A percentile compares a stretch with the other conserved stretches of the same genome.
phyloP scores from a whole-genome alignment of 1,140 invertebrate species.

The Psix sp. region DNA sequence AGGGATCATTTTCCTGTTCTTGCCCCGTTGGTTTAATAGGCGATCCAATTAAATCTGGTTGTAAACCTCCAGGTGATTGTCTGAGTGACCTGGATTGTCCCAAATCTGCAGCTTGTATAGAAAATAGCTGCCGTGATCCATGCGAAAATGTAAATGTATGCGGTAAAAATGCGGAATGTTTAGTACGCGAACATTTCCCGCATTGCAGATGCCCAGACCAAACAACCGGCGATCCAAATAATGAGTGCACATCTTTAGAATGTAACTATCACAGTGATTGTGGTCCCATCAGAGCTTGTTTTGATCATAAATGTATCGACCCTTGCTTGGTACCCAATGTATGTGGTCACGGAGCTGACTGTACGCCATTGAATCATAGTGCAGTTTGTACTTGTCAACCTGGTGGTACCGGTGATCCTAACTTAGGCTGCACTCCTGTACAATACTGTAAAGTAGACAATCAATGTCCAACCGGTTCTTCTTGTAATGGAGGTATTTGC shows the following conservation, averaged over 20 bases:
- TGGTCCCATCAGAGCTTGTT: slow-evolving; percentile 82
- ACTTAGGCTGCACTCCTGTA: slow-evolving; percentile 86
- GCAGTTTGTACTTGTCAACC: slow-evolving; percentile 87
- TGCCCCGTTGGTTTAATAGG: slow-evolving; percentile 89
- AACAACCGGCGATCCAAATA: slow-evolving; percentile 85
- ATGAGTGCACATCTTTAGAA: slow-evolving; percentile 84
- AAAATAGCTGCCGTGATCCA: slow-evolving; percentile 88
- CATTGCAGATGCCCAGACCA: slow-evolving; percentile 85
- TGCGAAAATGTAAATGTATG: slow-evolving; percentile 83
- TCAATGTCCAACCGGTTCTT: slow-evolving; percentile 88
- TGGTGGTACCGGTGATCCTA: slow-evolving; percentile 90
- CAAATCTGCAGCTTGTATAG: slow-evolving; percentile 84
- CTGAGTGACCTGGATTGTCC: slow-evolving; percentile 88
- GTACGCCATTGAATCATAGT: slow-evolving; percentile 84
- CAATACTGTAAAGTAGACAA: slow-evolving; percentile 87
- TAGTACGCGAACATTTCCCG: slow-evolving; percentile 81
- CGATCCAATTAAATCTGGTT: slow-evolving; percentile 83
- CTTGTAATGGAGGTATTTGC: slow-evolving; percentile 89
- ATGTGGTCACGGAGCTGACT: slow-evolving; percentile 88
- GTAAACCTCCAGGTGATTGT: slow-evolving; percentile 88
- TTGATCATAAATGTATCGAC: slow-evolving; percentile 87
- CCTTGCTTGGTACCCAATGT: slow-evolving; percentile 87
- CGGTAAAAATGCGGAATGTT: slow-evolving; percentile 86
- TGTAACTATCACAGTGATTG: slow-evolving; percentile 90
- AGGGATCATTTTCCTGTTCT: slow-evolving; percentile 85